These are phyloP conservation scores for Metellina segmentata DNA, from an alignment of 2,888 invertebrate genomes.

Conservation along the genomic window DNA sequence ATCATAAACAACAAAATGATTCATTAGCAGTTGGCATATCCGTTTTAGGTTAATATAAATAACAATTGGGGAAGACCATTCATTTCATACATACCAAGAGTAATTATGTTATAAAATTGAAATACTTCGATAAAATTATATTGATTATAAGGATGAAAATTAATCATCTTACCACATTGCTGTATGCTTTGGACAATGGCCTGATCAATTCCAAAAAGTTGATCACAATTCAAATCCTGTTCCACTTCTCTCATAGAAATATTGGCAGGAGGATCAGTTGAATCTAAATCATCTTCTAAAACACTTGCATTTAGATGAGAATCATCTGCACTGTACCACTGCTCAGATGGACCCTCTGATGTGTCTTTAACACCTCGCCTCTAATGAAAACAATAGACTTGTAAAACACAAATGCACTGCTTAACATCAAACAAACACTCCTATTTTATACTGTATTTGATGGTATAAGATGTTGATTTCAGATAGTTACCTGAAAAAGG, in stretches of 20 bases:
- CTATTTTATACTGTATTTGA: not conserved
- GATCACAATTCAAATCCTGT: conserved; percentile 87
- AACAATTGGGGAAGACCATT: not conserved
- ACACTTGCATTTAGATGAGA: conserved; percentile 60
- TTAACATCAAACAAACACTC: not conserved
- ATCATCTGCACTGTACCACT: conserved; percentile 79
- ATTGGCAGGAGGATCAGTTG: conserved; percentile 78
- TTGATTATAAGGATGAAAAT: not conserved
- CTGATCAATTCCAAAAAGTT: conserved; percentile 90
- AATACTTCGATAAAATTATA: not conserved
- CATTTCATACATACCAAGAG: not conserved
- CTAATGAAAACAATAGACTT: conserved; percentile 79
- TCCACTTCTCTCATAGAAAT: conserved; percentile 79
- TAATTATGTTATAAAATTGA: not conserved
- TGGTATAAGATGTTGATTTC: not conserved
- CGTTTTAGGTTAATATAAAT: not conserved
- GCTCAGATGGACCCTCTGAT: conserved; percentile 82
- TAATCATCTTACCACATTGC: conserved; percentile 85
- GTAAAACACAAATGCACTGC: too few species aligned
- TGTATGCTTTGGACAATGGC: conserved; percentile 96
- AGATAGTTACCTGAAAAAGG: not conserved
- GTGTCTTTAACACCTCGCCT: conserved; percentile 85
- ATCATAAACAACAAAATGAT: too few species aligned
- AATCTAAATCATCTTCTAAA: conserved; percentile 79
- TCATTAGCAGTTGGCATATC: too few species aligned